Conservation (phyloP, 2,888 invertebrate species). For the Subacronicta megacephala region DNA sequence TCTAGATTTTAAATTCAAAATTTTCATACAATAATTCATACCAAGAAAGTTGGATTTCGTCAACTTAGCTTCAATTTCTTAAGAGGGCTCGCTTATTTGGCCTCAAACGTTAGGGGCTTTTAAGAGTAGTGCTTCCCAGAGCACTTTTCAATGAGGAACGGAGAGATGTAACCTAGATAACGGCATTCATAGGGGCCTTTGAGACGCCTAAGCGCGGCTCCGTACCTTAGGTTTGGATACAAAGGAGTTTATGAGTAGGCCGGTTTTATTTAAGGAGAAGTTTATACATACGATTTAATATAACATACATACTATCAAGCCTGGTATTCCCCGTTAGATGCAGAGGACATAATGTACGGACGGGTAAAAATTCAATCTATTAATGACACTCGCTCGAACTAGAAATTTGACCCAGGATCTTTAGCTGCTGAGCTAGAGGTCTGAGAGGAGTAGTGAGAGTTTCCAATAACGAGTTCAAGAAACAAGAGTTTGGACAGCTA, state of each 20-base stretch:
- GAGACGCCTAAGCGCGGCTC: slow-evolving; percentile 37
- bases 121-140: slow-evolving; percentile 54
- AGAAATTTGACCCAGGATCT: too few species aligned
- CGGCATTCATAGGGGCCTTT: slow-evolving; percentile 56
- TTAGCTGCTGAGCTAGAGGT: too few species aligned
- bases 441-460: too few species aligned
- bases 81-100: slow-evolving; percentile 45
- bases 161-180: slow-evolving; percentile 77
- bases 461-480: too few species aligned
- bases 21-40: background rate
- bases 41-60: slow-evolving; percentile 3
- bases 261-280: slow-evolving; percentile 1
- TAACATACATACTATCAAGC: too few species aligned
- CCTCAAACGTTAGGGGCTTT: slow-evolving; percentile 50
- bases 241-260: slow-evolving; percentile 35
- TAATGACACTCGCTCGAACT: too few species aligned
- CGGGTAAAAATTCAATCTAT: too few species aligned
- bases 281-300: too few species aligned
- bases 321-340: too few species aligned
- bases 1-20: too few species aligned
- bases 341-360: too few species aligned
- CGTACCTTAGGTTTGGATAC: slow-evolving; percentile 44
- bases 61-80: slow-evolving; percentile 24
- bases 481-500: too few species aligned
- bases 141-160: slow-evolving; percentile 61